A percentile compares a stretch with the other conserved stretches of the same genome.
Evolutionary conservation across 2,888 invertebrate species (phyloP).

Genomic region (Epiblema foenella): DNA sequence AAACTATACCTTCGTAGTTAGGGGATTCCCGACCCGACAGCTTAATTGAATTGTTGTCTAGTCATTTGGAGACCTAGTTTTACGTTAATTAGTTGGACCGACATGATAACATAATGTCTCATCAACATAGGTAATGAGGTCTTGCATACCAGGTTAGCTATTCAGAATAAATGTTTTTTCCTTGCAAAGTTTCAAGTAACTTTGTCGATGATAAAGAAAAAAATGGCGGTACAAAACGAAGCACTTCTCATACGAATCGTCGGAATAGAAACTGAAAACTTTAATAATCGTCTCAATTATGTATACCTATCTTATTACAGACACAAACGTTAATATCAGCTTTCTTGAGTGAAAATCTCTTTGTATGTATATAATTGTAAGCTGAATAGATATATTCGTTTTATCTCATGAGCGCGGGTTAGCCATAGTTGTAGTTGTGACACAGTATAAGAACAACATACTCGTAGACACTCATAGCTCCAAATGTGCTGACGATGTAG

Average conservation of each 20-base stretch:
- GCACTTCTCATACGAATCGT: neutral
- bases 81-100: conserved; percentile 10
- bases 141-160: conserved; percentile 22
- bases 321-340: too few relatives aligned
- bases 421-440: too few relatives aligned
- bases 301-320: too few relatives aligned
- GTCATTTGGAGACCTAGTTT: conserved; percentile 6
- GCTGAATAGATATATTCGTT: too few relatives aligned
- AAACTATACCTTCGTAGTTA: neutral
- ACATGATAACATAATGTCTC: conserved; percentile 22
- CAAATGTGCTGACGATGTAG: too few relatives aligned
- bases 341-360: too few relatives aligned
- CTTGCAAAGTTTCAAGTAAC: conserved; percentile 1
- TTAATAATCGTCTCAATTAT: neutral
- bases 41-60: neutral
- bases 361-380: too few relatives aligned
- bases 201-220: neutral
- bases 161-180: conserved; percentile 13
- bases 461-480: too few relatives aligned
- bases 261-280: neutral
- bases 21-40: conserved; percentile 6
- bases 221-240: neutral
- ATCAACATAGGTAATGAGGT: conserved; percentile 24
- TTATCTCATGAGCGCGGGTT: too few relatives aligned
- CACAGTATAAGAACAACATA: too few relatives aligned